Conservation (phyloP, 1,140 invertebrate species). For the Heterodera carotae region DNA sequence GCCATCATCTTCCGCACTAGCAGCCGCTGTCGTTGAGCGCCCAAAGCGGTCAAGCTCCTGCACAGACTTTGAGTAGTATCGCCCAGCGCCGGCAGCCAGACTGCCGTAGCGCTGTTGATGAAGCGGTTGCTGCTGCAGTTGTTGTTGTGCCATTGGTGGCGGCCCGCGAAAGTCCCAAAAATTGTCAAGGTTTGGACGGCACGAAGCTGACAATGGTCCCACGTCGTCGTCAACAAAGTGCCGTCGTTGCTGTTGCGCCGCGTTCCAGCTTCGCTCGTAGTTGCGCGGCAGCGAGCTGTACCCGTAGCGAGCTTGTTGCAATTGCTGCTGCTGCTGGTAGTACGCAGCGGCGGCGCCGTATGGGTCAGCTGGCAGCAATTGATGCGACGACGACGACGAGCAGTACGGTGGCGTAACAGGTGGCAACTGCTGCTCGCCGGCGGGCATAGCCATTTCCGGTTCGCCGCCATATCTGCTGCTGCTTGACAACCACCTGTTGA, state of each 20-base stretch:
- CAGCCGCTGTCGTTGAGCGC: neutral
- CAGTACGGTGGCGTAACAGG: too few species aligned
- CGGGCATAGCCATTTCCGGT: too few species aligned
- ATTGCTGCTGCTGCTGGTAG: neutral
- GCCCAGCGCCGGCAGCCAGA: neutral
- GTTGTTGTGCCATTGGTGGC: neutral
- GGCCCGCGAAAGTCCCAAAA: constrained; percentile 16
- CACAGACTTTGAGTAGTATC: neutral
- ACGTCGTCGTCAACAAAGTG: neutral
- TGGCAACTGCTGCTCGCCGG: constrained; percentile 7
- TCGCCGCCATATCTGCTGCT: constrained; percentile 19
- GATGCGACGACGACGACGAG: too few species aligned
- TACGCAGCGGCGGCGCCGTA: neutral
- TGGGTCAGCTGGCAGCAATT: too few species aligned
- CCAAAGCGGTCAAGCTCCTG: neutral
- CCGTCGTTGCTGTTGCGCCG: constrained; percentile 14
- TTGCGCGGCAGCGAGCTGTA: constrained; percentile 63
- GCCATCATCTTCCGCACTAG: too few species aligned
- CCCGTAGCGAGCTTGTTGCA: constrained; percentile 21
- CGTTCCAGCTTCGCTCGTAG: constrained; percentile 48
- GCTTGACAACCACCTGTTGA: too few species aligned
- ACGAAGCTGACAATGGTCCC: neutral
- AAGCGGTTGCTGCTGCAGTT: neutral
- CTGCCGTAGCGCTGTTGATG: neutral
- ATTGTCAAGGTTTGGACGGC: constrained; percentile 19